Evolutionary conservation across 1,140 invertebrate genomes (phyloP), one percentile per base, ranked within the genome.

Genomic region (Pseudoatta argentina): DNA sequence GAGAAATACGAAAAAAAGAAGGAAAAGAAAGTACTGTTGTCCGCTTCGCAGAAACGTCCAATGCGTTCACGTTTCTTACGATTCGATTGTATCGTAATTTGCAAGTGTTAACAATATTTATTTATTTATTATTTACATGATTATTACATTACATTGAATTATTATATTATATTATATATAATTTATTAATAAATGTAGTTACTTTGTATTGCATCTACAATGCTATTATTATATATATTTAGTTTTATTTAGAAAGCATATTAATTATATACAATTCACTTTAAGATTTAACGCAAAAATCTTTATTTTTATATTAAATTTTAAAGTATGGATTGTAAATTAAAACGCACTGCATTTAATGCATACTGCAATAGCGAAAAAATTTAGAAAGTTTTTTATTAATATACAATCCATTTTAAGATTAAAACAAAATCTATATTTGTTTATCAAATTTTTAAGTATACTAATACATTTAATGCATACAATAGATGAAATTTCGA

Each of bases 11-110:
- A 63, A 64, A 63, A 77, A 48, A 57, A 44, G 39, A 4, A 18
- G 30, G 24, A 27, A 18, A 78, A 48, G 39, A 66, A 77, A 77
- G 24, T 39, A 34, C 59, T 64, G 18, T 77, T 77, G 53, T 59
- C 53, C 16, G 53, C n/a, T 57, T 48, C 59, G 16, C 39, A 21
- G 39, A 48, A 77, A 21, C 18, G 12, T 30, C 12, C 27, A 18
- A 14, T 30, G 44, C 18, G 24, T 63, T 27, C 14, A 63, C 75
- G 6, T 78, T 51, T 78, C 12, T 78, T 78, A 30, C 24, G 2
- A 34, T 61, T 44, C 16, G 8, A 18, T 66, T 30, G 39, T 14
- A 30, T 27, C 34, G 14, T 21, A 63, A 48, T 76, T 63, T 39
- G 21, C 0, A 48, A 21, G 39, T 61, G 14, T 63, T 61, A 63